Evolutionary conservation across 2,113 vertebrate genomes (phyloP).

Genomic region (Coreoperca whiteheadi): DNA sequence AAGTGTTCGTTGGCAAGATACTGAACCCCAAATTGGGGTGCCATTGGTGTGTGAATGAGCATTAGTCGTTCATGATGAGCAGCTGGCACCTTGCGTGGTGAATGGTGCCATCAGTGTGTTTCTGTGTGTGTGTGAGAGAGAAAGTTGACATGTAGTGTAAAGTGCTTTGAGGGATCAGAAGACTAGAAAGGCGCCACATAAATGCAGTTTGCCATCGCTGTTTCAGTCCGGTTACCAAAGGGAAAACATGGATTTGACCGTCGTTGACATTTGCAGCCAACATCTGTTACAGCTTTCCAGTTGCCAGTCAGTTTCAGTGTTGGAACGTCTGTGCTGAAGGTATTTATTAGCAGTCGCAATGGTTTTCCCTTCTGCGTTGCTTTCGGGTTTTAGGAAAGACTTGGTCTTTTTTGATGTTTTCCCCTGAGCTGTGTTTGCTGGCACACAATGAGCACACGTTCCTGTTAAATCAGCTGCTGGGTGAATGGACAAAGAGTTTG

Average conservation of each 20-base stretch:
- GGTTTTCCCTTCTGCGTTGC: not conserved
- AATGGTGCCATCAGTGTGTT: too few species aligned
- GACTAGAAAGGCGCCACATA: too few species aligned
- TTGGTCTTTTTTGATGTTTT: constrained; percentile 14
- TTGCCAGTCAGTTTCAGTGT: constrained; percentile 1
- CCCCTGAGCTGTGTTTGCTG: constrained; percentile 15
- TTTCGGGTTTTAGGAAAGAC: constrained; percentile 4
- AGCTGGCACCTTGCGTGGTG: too few species aligned
- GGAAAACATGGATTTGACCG: not conserved
- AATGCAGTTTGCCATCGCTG: not conserved
- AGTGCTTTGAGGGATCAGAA: too few species aligned
- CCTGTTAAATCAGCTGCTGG: constrained; percentile 12
- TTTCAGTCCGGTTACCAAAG: not conserved
- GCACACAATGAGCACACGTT: constrained; percentile 12
- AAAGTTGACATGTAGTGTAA: too few species aligned
- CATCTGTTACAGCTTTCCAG: constrained; percentile 31
- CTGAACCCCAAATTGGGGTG: too few species aligned
- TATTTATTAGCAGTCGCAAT: constrained; percentile 29
- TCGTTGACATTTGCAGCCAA: constrained; percentile 17
- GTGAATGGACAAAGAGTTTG: constrained; percentile 5
- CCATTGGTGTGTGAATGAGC: too few species aligned
- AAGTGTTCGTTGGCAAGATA: too few species aligned
- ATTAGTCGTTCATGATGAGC: too few species aligned
- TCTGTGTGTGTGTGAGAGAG: too few species aligned
- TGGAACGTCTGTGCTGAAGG: constrained; percentile 22